Evolutionary conservation across 2,113 vertebrate species (phyloP), one percentile per base, ranked within the genome.

Genomic region (Toxotes jaculatrix): DNA sequence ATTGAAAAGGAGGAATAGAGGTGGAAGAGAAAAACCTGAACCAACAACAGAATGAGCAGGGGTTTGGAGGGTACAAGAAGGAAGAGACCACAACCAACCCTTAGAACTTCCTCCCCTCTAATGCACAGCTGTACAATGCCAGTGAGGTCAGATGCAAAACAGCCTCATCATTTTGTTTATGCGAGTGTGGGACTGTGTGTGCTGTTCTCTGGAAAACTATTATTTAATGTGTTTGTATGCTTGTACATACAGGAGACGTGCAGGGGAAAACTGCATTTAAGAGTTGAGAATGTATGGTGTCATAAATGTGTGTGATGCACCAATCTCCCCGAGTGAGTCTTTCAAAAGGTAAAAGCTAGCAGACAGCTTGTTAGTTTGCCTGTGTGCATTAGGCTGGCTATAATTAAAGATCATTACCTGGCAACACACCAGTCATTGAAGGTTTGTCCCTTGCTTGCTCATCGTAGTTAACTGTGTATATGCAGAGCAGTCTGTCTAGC

Each of bases 401-500:
- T 91, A 90, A 92, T 92, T 92, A 91, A 90, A 90, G 85, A 92
- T 90, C 92, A 89, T 92, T 92, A 92, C 80, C 73, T 87, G 86
- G 88, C 86, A 89, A 64, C 76, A 71, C 49, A 88, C 83, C 88
- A 87, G 64, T 79, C 87, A 89, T 73, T 82, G 71, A 84, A 64
- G 71, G 82, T 82, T 80, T 82, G 87, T 85, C 80, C 74, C 76
- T 72, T 27, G 73, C 63, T 88, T 86, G 74, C 49, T 82, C 27
- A 55, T 59, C 21, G 19, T 67, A 64, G 59, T 53, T 57, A 77
- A 69, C 61, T 73, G 9, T 42, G 42, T 31, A 38, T 71, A 73
- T 42, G 14, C 38, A 77, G 40, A 82, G 47, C 23, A 19, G 16
- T 23, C 55, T 74, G 63, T 65, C 45, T 60, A 23, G 34, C 65